Percentiles rank a stretch among this genome's conserved stretches.
Conservation (phyloP, 2,113 vertebrate genomes). For the Neolamprologus fasciatus region DNA sequence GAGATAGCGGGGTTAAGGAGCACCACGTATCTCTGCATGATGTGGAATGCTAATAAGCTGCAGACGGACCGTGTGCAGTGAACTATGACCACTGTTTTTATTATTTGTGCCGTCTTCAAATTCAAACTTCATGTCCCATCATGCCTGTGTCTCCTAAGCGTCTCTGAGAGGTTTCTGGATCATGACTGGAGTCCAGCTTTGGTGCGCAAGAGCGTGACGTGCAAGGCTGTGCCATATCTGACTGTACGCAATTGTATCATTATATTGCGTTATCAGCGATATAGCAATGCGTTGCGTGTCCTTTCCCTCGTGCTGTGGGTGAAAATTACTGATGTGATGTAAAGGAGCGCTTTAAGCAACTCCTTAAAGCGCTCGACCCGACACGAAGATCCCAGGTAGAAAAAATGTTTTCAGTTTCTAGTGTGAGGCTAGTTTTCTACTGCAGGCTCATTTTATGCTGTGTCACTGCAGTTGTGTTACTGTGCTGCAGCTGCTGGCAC, state of each 20-base stretch:
- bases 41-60: neutral
- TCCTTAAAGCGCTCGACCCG: neutral
- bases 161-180: neutral
- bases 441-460: neutral
- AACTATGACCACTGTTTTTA: neutral
- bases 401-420: neutral
- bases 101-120: neutral
- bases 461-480: neutral
- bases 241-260: neutral
- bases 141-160: neutral
- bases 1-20: neutral
- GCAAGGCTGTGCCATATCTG: neutral
- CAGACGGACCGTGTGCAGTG: neutral
- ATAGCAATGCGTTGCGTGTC: neutral
- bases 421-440: neutral
- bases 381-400: neutral
- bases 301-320: neutral
- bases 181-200: neutral
- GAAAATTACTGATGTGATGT: neutral
- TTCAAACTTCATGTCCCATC: neutral
- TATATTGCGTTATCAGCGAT: neutral
- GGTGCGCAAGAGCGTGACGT: neutral
- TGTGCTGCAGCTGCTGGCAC: neutral
- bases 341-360: neutral
- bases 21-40: neutral